Percentiles rank a stretch among this genome's conserved stretches.
Evolutionary conservation across 2,888 invertebrate species (phyloP).

Genomic region (Drosophila antonietae): DNA sequence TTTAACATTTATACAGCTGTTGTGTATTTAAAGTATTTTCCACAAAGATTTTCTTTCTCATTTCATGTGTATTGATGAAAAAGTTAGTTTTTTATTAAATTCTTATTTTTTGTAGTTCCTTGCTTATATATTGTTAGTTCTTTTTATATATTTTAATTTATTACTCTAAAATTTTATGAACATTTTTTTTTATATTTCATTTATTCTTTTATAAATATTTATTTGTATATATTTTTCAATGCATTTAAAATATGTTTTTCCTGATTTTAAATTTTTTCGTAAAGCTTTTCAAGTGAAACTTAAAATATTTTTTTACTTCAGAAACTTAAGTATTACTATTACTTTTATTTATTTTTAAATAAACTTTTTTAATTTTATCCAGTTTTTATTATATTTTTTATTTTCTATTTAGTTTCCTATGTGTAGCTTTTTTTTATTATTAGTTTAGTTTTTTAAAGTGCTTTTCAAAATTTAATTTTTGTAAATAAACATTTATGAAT

Average conservation of each 20-base stretch:
- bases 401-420: background rate
- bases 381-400: background rate
- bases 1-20: constrained; percentile 12
- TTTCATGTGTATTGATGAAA: too few species aligned
- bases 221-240: background rate
- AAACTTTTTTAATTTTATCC: background rate
- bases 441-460: too few species aligned
- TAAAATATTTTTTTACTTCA: background rate
- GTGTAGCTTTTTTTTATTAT: too few species aligned
- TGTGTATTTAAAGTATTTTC: constrained; percentile 8
- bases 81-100: background rate
- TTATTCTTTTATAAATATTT: background rate
- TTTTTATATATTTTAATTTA: background rate
- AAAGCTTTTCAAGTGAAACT: background rate
- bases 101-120: background rate
- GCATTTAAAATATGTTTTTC: background rate
- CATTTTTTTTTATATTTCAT: background rate
- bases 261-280: background rate
- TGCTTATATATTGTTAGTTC: background rate
- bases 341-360: background rate
- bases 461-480: too few species aligned
- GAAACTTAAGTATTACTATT: background rate
- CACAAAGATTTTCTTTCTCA: background rate
- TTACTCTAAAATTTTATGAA: background rate
- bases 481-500: too few species aligned